Evolutionary conservation across 2,797 vertebrate genomes (phyloP).

Genomic region (Pitangus sulphuratus): DNA sequence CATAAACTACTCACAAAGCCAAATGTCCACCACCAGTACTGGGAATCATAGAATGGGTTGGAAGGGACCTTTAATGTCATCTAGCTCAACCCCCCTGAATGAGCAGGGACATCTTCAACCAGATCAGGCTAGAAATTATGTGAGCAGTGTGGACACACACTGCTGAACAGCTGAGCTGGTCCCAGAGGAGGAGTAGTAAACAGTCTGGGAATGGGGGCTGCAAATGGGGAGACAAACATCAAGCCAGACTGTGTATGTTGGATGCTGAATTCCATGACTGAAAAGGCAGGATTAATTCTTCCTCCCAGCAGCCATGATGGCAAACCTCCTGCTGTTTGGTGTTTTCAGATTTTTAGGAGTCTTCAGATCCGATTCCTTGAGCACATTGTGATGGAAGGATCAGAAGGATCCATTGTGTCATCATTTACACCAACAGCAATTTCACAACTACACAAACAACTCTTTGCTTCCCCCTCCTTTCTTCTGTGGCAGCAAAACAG

Average conservation of each 20-base stretch:
- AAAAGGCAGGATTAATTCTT: neutral
- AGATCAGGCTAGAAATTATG: neutral
- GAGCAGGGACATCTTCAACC: neutral
- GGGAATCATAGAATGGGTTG: neutral
- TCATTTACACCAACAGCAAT: constrained; percentile 54
- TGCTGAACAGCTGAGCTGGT: neutral
- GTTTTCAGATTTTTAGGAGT: constrained; percentile 60
- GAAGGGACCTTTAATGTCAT: neutral
- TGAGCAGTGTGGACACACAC: neutral
- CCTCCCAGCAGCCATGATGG: neutral
- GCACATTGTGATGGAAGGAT: constrained; percentile 35
- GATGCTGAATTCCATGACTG: neutral
- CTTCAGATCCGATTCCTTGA: constrained; percentile 56
- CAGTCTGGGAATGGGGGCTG: neutral
- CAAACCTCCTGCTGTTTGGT: neutral
- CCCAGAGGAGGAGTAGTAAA: neutral
- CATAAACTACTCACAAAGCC: neutral
- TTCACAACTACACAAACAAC: neutral
- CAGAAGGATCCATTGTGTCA: constrained; percentile 69
- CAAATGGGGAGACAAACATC: neutral
- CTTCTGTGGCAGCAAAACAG: neutral
- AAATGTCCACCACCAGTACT: neutral
- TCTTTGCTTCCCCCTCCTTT: neutral
- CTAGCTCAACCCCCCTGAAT: neutral
- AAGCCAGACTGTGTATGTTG: neutral